Base-by-base conservation (phyloP, 2,888 invertebrate genomes). In the Agriopis leucophaearia region DNA sequence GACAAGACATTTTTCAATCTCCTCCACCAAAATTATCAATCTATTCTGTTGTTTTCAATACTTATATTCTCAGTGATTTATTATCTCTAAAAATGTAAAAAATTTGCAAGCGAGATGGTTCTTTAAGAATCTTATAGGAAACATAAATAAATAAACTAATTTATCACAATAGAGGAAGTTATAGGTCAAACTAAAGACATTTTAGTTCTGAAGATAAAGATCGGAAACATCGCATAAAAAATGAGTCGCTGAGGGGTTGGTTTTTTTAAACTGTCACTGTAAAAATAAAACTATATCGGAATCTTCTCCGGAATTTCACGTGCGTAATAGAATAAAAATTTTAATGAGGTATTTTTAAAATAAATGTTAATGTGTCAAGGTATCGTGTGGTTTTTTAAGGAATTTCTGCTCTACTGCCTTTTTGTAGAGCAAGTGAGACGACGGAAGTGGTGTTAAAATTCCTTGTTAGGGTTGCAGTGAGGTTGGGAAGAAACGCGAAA, bases 401-500 rank as follows among this genome's bases (percentile, higher is more conserved):
- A 82, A 83, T 76, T 83, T 78, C 59, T 65, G 64, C 60, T 77
- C 72, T 77, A 75, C 63, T 71, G 71, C 73, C 58, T 74, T 74
- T 73, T 72, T 74, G 74, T 74, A 69, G 73, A 65, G 59, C 63
- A 52, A 63, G 69, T 71, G 62, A 75, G 70, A 69, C 58, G 81
- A 80, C 88, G 90, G 91, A 92, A 89, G 85, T 88, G 78, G 88
- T 88, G 88, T 91, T 91, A 89, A 90, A 87, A 92, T 91, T 84
- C 89, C 77, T 70, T 42, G 15, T 47, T 56, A 61, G 35, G 72
- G 47, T 16, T 52, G 42, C 9, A 18, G 12, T 9, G 16, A 35
- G 10, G 16, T 66, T 6, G 15, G 42, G 15, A 66, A 35, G 50
- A 66, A 50, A 45, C 13, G 67, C 50, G 52, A 48, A 48, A 8